A percentile compares a stretch with the other conserved stretches of the same genome.
Conservation (phyloP, 2,797 vertebrate species). For the Myotis pilosus region DNA sequence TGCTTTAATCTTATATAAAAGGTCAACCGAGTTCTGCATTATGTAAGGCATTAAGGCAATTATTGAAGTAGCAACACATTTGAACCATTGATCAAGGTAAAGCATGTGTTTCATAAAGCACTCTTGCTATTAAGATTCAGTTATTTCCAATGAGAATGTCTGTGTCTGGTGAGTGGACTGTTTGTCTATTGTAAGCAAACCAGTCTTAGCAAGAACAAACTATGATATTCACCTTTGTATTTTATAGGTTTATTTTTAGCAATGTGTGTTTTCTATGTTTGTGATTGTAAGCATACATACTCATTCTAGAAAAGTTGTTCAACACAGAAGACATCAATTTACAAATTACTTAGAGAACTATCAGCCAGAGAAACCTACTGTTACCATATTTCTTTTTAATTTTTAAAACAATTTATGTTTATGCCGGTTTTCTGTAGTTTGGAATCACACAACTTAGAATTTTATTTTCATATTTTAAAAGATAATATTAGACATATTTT, state of each 20-base stretch:
- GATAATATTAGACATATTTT: not conserved
- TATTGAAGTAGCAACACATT: slow-evolving; percentile 60
- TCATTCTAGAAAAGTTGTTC: not conserved
- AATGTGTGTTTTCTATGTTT: not conserved
- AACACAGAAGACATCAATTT: not conserved
- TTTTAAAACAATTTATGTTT: not conserved
- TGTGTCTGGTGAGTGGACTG: slow-evolving; percentile 32
- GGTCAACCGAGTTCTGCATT: slow-evolving; percentile 65
- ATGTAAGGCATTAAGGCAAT: slow-evolving; percentile 56
- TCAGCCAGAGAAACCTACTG: not conserved
- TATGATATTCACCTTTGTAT: slow-evolving; percentile 58
- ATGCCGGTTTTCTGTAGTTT: not conserved
- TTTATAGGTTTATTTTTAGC: slow-evolving; percentile 53
- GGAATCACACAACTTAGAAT: not conserved
- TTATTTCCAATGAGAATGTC: slow-evolving; percentile 77
- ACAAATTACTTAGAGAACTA: not conserved
- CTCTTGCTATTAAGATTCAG: slow-evolving; percentile 78
- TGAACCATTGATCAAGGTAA: slow-evolving; percentile 71
- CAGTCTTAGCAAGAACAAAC: slow-evolving; percentile 69
- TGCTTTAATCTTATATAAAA: slow-evolving; percentile 74
- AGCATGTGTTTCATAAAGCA: slow-evolving; percentile 51
- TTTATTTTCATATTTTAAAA: slow-evolving; percentile 1
- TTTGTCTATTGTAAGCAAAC: slow-evolving; percentile 75
- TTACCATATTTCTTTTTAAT: not conserved
- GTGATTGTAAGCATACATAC: not conserved